Evolutionary conservation across 2,888 invertebrate species (phyloP).

Genomic region (Sesia apiformis): DNA sequence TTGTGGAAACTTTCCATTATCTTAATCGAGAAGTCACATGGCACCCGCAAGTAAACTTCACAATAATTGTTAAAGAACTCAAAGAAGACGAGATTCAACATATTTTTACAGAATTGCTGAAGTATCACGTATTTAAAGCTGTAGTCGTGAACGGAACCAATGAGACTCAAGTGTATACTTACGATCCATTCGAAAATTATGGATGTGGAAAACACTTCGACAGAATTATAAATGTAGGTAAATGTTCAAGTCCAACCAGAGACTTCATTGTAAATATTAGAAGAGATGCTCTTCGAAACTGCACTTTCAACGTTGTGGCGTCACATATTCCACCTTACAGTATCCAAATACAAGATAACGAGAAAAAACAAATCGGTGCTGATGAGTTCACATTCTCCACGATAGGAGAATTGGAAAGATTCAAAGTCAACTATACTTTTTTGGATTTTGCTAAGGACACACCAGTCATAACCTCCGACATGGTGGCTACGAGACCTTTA

Average conservation of each 20-base stretch:
- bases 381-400: conserved; percentile 25
- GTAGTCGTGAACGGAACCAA: conserved; percentile 25
- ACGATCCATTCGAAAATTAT: conserved; percentile 41
- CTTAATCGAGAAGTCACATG: conserved; percentile 19
- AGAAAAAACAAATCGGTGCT: conserved; percentile 8
- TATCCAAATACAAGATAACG: neutral
- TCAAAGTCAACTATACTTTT: conserved; percentile 27
- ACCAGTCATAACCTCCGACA: conserved; percentile 12
- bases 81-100: conserved; percentile 7
- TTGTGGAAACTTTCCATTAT: neutral
- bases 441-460: conserved; percentile 15
- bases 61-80: conserved; percentile 24
- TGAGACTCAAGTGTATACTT: conserved; percentile 31
- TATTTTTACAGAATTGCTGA: conserved; percentile 32
- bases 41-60: conserved; percentile 30
- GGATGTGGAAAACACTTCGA: conserved; percentile 41
- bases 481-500: conserved; percentile 23
- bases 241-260: conserved; percentile 18
- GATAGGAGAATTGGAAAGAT: conserved; percentile 26
- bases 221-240: conserved; percentile 27
- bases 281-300: conserved; percentile 29
- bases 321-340: conserved; percentile 36
- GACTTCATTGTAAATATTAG: conserved; percentile 29
- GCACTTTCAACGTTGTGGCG: conserved; percentile 27
- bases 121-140: conserved; percentile 22